Evolutionary conservation across 2,113 vertebrate species (phyloP).

Genomic region (Phyllostomus hastatus): DNA sequence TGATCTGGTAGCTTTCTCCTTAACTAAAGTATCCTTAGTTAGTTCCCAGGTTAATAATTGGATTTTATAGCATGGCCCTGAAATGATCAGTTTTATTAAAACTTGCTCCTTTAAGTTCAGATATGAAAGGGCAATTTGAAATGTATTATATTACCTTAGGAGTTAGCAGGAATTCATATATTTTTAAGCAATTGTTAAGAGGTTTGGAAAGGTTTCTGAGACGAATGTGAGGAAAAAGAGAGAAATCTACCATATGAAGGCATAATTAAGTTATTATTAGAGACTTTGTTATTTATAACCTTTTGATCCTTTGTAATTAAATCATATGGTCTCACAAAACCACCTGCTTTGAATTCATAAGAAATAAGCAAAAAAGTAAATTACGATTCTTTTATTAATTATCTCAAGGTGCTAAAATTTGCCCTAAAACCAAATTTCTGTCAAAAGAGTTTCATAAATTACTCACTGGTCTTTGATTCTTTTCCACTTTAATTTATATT

Average conservation of each 20-base stretch:
- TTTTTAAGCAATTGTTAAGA: neutral
- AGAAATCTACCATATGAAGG: neutral
- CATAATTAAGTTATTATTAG: slow-evolving; percentile 7
- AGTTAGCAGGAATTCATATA: neutral
- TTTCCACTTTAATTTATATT: neutral
- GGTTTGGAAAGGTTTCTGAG: neutral
- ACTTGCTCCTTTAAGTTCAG: neutral
- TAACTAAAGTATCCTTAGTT: neutral
- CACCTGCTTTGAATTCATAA: neutral
- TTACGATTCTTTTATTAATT: neutral
- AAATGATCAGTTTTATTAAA: neutral
- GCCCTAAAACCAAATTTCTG: neutral
- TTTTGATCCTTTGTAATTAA: slow-evolving; percentile 40
- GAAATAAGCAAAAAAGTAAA: neutral
- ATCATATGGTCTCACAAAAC: neutral
- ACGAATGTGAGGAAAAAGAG: neutral
- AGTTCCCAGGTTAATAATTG: neutral
- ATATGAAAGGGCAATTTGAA: neutral
- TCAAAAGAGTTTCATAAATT: neutral
- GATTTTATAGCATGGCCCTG: neutral
- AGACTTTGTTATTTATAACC: neutral
- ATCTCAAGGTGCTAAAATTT: neutral
- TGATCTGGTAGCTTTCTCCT: neutral
- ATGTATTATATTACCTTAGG: neutral
- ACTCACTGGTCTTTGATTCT: neutral